Evolutionary conservation across 2,888 invertebrate species (phyloP), one percentile per base, ranked within the genome.

Genomic region (Hirudinaria manillensis): DNA sequence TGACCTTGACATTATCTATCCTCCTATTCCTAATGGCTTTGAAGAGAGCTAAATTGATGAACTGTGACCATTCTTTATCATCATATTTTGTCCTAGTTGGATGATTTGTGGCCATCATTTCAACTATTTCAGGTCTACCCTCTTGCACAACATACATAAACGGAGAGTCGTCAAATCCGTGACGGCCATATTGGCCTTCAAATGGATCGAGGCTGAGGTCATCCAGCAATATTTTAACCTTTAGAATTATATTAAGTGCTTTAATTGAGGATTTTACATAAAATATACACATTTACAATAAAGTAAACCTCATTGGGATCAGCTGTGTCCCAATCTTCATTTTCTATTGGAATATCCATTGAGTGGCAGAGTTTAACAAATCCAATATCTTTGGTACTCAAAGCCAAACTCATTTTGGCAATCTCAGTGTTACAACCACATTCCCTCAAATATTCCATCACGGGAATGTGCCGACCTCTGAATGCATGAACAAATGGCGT

Each of bases 401-500:
- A 77, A 2, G 79, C 80, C 36, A 80, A 75, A 68, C 79, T 79
- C 79, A 80, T 80, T 75, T 80, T 80, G 24, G 77, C 80, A n/a
- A 80, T 80, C 65, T 80, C 80, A 2, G 79, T 79, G 24, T 72
- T 77, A 71, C 77, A 76, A 34, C 80, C 80, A 0, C 75, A 70
- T 21, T 79, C 79, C n/a, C 72, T 56, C 16, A 80, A 73, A 10
- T 73, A 55, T 27, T 76, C 74, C 79, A 79, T 79, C 56, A 79
- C 76, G 24, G 74, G 76, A 34, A 70, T 38, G 55, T 79, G 78
- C 13, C 77, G 72, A 21, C 76, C 76, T 24, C 79, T 72, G 77
- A 80, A 80, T 16, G 80, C 80, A 56, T 80, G 80, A n/a, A 80
- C 80, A 70, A 80, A 80, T 4, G 80, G 72, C 2, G 80, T 80